Evolutionary conservation across 2,113 vertebrate species (phyloP).

Genomic region (Corythornis madagascariensis): DNA sequence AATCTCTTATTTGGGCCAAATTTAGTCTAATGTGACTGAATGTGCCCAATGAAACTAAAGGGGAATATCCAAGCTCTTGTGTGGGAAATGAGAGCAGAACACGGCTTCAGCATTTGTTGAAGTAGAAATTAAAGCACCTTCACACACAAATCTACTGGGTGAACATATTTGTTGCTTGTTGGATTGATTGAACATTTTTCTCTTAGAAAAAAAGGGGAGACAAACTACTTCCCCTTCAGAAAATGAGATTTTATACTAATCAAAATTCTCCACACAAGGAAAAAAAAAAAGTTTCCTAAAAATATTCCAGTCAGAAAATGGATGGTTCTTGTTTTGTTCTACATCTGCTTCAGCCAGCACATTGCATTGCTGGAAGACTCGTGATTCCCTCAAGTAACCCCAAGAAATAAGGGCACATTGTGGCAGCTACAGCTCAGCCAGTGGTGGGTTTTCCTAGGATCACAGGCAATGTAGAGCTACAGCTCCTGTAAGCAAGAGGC

Average conservation of each 20-base stretch:
- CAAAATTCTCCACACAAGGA: neutral
- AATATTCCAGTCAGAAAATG: neutral
- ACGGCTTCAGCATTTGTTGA: neutral
- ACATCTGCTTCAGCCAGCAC: neutral
- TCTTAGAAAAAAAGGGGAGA: neutral
- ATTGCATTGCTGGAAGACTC: neutral
- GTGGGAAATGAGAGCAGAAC: neutral
- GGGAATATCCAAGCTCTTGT: neutral
- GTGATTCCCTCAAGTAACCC: neutral
- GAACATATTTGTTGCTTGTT: neutral
- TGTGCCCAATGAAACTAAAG: neutral
- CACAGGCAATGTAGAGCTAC: neutral
- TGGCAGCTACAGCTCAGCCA: neutral
- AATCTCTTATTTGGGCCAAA: conserved; percentile 25
- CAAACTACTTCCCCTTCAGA: neutral
- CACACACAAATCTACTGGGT: neutral
- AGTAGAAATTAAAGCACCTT: neutral
- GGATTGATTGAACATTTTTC: neutral
- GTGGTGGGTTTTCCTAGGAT: neutral
- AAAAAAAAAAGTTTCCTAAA: neutral
- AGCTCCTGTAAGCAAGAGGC: neutral
- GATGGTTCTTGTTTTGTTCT: neutral
- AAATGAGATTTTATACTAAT: neutral
- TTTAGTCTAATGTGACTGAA: neutral
- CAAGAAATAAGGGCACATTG: neutral